Evolutionary conservation across 2,888 invertebrate species (phyloP).

Genomic region (Stegana nigrithorax): DNA sequence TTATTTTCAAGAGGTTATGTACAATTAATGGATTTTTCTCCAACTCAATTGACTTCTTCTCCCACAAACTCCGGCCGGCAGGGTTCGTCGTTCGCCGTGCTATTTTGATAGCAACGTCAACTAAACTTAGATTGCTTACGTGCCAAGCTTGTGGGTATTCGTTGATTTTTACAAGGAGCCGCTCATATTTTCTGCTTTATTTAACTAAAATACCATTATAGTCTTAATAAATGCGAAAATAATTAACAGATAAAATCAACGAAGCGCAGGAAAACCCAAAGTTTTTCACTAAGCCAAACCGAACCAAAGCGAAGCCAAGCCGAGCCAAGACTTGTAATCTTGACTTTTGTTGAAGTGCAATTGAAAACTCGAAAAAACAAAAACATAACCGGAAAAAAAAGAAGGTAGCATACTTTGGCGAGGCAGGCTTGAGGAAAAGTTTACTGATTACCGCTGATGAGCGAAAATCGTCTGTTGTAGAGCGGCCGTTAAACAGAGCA

Average conservation of each 20-base stretch:
- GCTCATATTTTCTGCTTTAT: conserved; percentile 2
- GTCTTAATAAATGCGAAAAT: not conserved
- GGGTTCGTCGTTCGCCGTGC: conserved; percentile 39
- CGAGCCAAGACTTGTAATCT: not conserved
- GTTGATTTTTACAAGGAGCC: no score
- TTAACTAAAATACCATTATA: not conserved
- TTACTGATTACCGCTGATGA: conserved; percentile 51
- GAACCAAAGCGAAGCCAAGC: conserved; percentile 2
- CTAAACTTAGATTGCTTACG: not conserved
- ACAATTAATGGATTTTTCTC: conserved; percentile 59
- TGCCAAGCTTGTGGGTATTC: not conserved
- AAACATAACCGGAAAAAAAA: no score
- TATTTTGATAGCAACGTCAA: conserved; percentile 13
- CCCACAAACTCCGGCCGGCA: not conserved
- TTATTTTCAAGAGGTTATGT: conserved; percentile 54
- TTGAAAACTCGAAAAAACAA: conserved; percentile 2
- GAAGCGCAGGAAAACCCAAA: not conserved
- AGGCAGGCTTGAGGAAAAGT: conserved; percentile 56
- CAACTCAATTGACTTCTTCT: conserved; percentile 26
- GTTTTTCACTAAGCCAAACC: conserved; percentile 1
- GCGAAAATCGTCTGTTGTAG: not conserved
- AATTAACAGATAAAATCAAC: conserved; percentile 8
- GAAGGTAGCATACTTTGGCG: conserved; percentile 3
- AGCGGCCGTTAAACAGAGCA: not conserved
- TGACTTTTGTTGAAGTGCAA: conserved; percentile 11